Evolutionary conservation across 2,888 invertebrate genomes (phyloP).

Genomic region (Bombyx huttoni): DNA sequence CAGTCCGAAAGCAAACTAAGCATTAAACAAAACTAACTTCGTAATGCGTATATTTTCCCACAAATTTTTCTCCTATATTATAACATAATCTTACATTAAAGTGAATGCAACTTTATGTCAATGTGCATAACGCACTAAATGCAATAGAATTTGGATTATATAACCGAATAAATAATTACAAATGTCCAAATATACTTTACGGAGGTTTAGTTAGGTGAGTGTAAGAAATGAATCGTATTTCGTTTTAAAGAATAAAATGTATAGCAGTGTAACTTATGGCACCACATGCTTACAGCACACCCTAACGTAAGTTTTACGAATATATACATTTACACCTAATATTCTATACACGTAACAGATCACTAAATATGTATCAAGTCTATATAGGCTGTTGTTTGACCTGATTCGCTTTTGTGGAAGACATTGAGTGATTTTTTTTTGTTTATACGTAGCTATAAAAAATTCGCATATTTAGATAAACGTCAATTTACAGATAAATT

Average conservation of each 20-base stretch:
- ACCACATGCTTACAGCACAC: constrained; percentile 67
- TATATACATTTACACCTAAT: background rate
- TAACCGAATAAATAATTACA: constrained; percentile 15
- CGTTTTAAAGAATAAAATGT: constrained; percentile 39
- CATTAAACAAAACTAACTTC: constrained; percentile 60
- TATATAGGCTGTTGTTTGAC: constrained; percentile 1
- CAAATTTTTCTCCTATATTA: constrained; percentile 42
- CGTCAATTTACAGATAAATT: constrained; percentile 4
- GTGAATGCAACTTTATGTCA: constrained; percentile 7
- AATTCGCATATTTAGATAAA: constrained; percentile 18
- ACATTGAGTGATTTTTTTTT: constrained; percentile 39
- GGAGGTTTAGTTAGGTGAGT: no score
- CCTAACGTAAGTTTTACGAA: constrained; percentile 1
- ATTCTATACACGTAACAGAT: constrained; percentile 6
- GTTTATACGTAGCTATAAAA: constrained; percentile 9
- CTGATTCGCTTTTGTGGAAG: constrained; percentile 37
- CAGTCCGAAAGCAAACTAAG: constrained; percentile 62
- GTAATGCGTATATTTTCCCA: constrained; percentile 72
- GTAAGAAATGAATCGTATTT: background rate
- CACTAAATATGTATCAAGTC: constrained; percentile 2
- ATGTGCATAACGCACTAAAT: constrained; percentile 8
- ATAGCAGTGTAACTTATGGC: constrained; percentile 63
- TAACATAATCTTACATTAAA: constrained; percentile 43
- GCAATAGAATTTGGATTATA: constrained; percentile 12
- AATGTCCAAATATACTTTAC: background rate